Conservation (phyloP, 2,888 invertebrate genomes). For the Erebia palarica region DNA sequence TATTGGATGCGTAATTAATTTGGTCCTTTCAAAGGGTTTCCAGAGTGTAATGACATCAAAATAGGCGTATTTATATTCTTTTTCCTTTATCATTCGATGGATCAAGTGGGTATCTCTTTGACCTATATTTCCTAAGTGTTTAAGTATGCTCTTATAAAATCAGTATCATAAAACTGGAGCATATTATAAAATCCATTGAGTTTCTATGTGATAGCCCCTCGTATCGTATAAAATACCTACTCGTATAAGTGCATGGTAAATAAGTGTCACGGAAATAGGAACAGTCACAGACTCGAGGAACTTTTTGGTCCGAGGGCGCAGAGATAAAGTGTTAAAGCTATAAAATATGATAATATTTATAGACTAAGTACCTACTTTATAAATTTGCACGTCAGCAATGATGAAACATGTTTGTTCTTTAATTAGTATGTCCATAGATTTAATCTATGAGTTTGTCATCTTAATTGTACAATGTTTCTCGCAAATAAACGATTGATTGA, state of each 20-base stretch:
- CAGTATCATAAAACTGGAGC: background rate
- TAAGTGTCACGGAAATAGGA: background rate
- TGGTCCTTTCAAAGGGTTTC: constrained; percentile 11
- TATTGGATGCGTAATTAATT: constrained; percentile 16
- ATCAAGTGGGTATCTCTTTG: background rate
- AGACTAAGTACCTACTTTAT: no score
- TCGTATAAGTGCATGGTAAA: background rate
- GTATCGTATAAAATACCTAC: constrained; percentile 7
- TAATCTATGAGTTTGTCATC: no score
- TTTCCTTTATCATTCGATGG: constrained; percentile 5
- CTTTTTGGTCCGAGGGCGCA: no score
- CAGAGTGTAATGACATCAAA: constrained; percentile 10
- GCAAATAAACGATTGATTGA: no score
- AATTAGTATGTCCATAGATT: no score
- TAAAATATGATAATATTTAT: no score
- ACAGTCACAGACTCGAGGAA: background rate
- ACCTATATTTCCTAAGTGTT: background rate
- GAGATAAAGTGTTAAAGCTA: background rate
- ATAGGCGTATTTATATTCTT: constrained; percentile 14
- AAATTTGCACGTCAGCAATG: no score
- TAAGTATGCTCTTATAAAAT: background rate
- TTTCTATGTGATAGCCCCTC: background rate
- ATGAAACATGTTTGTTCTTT: no score
- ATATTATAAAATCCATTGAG: background rate
- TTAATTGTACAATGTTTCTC: no score